These are phyloP conservation scores for Periparus ater DNA, from an alignment of 2,797 vertebrate species.

Conservation along the genomic window DNA sequence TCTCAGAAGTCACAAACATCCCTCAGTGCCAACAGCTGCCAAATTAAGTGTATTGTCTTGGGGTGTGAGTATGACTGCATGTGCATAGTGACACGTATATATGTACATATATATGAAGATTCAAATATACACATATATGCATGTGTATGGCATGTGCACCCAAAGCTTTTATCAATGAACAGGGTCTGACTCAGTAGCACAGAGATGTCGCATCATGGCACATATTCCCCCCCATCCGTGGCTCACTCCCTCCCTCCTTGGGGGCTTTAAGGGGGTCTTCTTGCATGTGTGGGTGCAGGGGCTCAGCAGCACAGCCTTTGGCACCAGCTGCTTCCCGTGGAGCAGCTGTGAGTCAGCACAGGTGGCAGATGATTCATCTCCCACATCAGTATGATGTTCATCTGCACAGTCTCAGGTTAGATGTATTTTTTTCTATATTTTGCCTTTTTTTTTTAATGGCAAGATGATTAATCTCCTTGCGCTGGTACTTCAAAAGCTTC, in stretches of 20 bases:
- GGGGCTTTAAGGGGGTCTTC: background rate
- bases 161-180: background rate
- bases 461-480: slow-evolving; percentile 59
- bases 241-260: background rate
- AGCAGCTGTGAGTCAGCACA: slow-evolving; percentile 54
- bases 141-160: fast-evolving
- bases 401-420: slow-evolving; percentile 42
- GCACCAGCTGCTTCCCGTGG: background rate
- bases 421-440: background rate
- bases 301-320: background rate
- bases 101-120: fast-evolving
- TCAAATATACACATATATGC: fast-evolving
- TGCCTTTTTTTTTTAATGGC: background rate
- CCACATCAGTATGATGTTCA: slow-evolving; percentile 16
- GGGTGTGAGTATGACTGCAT: fast-evolving
- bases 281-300: fast-evolving
- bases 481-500: slow-evolving; percentile 17
- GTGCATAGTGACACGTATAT: background rate
- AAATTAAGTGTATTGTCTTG: fast-evolving
- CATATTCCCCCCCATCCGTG: fast-evolving
- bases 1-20: background rate
- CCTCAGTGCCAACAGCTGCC: background rate
- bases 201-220: background rate
- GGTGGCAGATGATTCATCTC: slow-evolving; percentile 69
- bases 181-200: background rate